A percentile compares a stretch with the other conserved stretches of the same genome.
Conservation (phyloP, 2,797 vertebrate species). For the Phataginus tetradactyla region DNA sequence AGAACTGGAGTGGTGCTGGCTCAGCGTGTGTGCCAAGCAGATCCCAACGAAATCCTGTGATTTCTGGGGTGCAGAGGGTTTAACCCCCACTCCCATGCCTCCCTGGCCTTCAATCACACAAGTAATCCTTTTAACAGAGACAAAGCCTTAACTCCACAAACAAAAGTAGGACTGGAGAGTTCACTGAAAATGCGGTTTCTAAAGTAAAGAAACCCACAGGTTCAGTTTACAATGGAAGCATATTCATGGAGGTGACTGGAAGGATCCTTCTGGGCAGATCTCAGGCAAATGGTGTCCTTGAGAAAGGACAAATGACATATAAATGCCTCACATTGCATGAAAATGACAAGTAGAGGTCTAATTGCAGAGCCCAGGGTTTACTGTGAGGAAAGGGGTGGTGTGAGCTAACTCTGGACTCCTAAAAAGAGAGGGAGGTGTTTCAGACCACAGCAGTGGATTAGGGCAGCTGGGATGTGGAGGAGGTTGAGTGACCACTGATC, state of each 20-base stretch:
- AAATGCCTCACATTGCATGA: background rate
- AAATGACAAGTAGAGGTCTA: background rate
- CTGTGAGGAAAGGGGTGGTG: background rate
- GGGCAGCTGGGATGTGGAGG: background rate
- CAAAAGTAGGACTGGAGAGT: background rate
- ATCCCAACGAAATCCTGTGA: background rate
- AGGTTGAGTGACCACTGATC: background rate
- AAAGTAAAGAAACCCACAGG: background rate
- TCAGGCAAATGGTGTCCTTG: background rate
- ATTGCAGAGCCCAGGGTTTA: background rate
- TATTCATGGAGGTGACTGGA: background rate
- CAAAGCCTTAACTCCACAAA: background rate
- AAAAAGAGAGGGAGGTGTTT: background rate
- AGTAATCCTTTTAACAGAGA: background rate
- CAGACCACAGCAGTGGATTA: no score
- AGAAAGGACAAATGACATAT: background rate
- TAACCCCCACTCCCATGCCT: background rate
- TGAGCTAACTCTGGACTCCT: background rate
- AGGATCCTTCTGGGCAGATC: background rate
- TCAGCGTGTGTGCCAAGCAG: background rate
- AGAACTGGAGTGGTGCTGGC: background rate
- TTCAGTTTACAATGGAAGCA: background rate
- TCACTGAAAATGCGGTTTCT: background rate
- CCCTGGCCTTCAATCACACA: background rate
- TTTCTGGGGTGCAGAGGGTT: background rate